Evolutionary conservation across 1,140 invertebrate species (phyloP), one percentile per base, ranked within the genome.

Genomic region (Aphaenogaster rudis): DNA sequence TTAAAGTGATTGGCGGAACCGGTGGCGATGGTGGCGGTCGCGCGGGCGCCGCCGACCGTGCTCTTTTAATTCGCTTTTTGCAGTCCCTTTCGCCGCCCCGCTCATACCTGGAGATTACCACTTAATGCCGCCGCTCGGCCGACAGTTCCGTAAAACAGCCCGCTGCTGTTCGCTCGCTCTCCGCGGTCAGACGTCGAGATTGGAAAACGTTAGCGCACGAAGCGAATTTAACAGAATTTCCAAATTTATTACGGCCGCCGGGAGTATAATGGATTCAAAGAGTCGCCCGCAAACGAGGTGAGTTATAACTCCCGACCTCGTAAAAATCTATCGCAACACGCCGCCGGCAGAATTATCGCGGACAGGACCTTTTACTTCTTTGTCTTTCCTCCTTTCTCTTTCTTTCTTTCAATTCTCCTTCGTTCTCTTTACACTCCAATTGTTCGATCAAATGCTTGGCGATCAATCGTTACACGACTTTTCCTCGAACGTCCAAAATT

Each of bases 1-100:
- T 91, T 89, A 91, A 91, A 91, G 88, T 77, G 90, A 91, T 91
- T 91, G 90, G 89, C 86, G 86, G 86, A 90, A 90, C 88, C 82
- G 64, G 54, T 48, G 80, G 78, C 79, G 88, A 78, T 86, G 85
- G 78, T 82, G 80, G 72, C 87, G 64, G 61, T 63, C 72, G 69
- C 59, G 33, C 48, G 52, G 78, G 45, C 48, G 52, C 39, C 77
- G 33, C 59, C 77, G 45, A 36, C 50, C 64, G 52, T 63, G 74
- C 86, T 82, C 79, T 87, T 91, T 91, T 91, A 91, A 91, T 91
- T 91, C 80, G 90, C 85, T 91, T 91, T 91, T 89, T 89, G 67
- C 89, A 61, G 66, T 28, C 80, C 64, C 66, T 54, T 79, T 64
- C 45, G 42, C 50, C 85, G 9, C 79, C 33, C 54, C 80, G 71